Conservation (phyloP, 2,797 vertebrate species). For the Kryptopterus vitreolus region DNA sequence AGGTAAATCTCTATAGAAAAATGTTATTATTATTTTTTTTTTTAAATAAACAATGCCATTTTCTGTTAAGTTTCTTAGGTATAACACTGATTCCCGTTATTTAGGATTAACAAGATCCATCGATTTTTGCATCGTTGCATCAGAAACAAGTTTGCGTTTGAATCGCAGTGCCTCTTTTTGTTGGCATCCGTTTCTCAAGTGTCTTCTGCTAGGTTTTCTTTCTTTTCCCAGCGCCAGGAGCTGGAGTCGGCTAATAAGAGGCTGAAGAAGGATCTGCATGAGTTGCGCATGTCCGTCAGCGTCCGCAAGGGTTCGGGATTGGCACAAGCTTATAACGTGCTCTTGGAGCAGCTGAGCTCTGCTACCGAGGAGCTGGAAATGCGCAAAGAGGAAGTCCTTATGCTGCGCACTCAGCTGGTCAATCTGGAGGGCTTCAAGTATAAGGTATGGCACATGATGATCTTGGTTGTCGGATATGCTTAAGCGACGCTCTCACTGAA, state of each 20-base stretch:
- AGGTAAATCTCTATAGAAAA: constrained; percentile 74
- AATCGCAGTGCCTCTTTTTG: too few species aligned
- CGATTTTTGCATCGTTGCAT: too few species aligned
- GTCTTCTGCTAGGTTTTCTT: not conserved
- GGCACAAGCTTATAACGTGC: constrained; percentile 81
- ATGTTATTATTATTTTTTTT: not conserved
- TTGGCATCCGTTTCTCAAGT: not conserved
- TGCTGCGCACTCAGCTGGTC: constrained; percentile 90
- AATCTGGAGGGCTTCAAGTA: constrained; percentile 88
- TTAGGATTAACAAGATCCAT: too few species aligned
- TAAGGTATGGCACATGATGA: constrained; percentile 72
- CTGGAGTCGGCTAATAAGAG: constrained; percentile 94
- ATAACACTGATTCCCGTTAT: too few species aligned
- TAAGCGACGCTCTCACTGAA: not conserved
- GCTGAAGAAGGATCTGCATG: constrained; percentile 88
- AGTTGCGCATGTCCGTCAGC: constrained; percentile 84
- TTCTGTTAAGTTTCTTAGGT: not conserved
- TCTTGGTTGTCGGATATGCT: not conserved
- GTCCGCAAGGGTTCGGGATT: constrained; percentile 69
- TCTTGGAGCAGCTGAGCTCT: constrained; percentile 88
- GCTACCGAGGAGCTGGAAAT: constrained; percentile 92
- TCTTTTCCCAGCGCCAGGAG: constrained; percentile 82
- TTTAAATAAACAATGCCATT: not conserved
- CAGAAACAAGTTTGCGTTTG: too few species aligned
- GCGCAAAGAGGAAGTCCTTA: constrained; percentile 94